Evolutionary conservation across 1,140 invertebrate species (phyloP).

Genomic region (Harpegnathos saltator): DNA sequence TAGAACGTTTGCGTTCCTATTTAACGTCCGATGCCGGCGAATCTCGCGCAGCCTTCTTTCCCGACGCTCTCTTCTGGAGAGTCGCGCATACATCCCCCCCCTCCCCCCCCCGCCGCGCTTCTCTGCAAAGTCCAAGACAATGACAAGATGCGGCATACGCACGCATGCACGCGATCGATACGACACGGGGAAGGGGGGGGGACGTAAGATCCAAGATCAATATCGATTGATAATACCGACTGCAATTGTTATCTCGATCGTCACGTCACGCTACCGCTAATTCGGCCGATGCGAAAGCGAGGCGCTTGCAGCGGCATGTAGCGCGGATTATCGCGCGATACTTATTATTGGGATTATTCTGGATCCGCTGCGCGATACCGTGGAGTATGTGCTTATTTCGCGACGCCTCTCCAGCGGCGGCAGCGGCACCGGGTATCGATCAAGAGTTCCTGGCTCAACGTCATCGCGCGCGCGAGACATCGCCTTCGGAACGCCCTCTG

Average conservation of each 20-base stretch:
- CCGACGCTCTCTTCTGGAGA: constrained; percentile 45
- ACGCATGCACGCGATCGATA: too few relatives aligned
- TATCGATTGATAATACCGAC: too few relatives aligned
- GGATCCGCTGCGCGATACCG: not conserved
- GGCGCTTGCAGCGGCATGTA: too few relatives aligned
- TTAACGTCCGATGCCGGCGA: constrained; percentile 78
- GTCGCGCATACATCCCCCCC: too few relatives aligned
- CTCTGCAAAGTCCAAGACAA: too few relatives aligned
- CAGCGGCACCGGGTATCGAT: constrained; percentile 12
- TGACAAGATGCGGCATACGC: too few relatives aligned
- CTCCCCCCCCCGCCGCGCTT: too few relatives aligned
- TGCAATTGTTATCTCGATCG: too few relatives aligned
- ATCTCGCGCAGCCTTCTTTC: constrained; percentile 69
- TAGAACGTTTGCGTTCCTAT: constrained; percentile 84
- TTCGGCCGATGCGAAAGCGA: too few relatives aligned
- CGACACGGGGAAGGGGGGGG: too few relatives aligned
- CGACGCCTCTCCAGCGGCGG: not conserved
- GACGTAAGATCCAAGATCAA: too few relatives aligned
- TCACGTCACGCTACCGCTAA: too few relatives aligned
- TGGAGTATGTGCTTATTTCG: constrained; percentile 1
- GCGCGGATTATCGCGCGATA: not conserved
- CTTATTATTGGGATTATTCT: constrained; percentile 14
- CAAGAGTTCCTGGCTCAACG: constrained; percentile 44
- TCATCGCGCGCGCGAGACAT: constrained; percentile 51
- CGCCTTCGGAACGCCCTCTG: constrained; percentile 57